Evolutionary conservation across 2,888 invertebrate species (phyloP), one percentile per base, ranked within the genome.

Genomic region (Sinotaia quadrata): DNA sequence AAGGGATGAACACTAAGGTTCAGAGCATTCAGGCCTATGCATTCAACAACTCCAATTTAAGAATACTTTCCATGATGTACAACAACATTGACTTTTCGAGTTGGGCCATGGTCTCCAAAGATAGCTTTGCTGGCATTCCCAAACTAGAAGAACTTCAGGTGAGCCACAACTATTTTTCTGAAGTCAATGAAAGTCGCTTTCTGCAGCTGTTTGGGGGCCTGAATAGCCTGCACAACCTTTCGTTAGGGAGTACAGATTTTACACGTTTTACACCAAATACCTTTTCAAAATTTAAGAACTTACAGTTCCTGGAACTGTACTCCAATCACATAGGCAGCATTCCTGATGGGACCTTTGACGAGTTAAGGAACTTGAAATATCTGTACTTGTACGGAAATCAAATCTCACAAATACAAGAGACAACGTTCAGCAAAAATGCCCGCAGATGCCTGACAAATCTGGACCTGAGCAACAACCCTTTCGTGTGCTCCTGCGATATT

Each of bases 191-290:
- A 2, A n/a, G 29, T 4, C 21, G 12, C 15, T 60, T 70, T 27
- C 29, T 29, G 34, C 34, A 61, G 34, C 2, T 70, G 33, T 33
- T 70, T 5, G 52, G 36, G 4, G 3, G 60, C 59, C 21, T 37
- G 10, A 47, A 61, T 12, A 47, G 41, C 36, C 58, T 75, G 2
- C 29, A 27, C n/a, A 66, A 52, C 8, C 41, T 73, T n/a, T 54
- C 56, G 56, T 10, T 67, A 4, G 34, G 62, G 5, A 54, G 51
- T 0, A 29, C 54, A 41, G 49, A 44, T 18, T 29, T 70, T n/a
- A 0, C 8, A 0, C 12, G 15, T 27, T 31, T 70, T 7, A 60
- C 70, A 2, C 27, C 31, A 33, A n/a, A 37, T 24, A 58, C 58
- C 2, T 58, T 58, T 21, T 2, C n/a, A 24, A 5, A 58, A 1